Evolutionary conservation across 2,113 vertebrate species (phyloP).

Genomic region (Butorides virescens): DNA sequence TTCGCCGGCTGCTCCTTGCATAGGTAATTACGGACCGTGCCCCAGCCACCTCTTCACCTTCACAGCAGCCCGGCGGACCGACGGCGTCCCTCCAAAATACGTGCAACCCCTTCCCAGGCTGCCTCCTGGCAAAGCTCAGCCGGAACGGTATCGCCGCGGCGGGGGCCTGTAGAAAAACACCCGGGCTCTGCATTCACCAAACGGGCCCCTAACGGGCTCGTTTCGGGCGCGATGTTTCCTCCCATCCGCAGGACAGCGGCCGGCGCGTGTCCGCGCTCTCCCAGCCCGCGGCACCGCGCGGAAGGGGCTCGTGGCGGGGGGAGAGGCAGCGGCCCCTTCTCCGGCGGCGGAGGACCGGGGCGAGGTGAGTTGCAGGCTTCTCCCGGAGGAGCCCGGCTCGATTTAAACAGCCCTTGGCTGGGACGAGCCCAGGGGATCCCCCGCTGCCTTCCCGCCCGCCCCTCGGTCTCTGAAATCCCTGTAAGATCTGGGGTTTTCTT

Average conservation of each 20-base stretch:
- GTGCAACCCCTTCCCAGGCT: neutral
- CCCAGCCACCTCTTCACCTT: neutral
- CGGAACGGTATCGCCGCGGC: accelerated
- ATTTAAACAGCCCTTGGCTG: neutral
- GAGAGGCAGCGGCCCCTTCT: neutral
- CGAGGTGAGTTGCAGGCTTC: neutral
- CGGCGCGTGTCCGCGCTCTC: accelerated
- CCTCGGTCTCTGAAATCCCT: neutral
- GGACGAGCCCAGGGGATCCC: neutral
- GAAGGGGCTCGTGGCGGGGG: accelerated
- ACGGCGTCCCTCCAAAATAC: accelerated
- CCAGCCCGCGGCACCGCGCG: accelerated
- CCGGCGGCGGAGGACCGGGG: neutral
- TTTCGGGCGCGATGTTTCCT: neutral
- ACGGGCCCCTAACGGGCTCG: accelerated
- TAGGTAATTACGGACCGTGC: neutral
- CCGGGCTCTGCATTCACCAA: accelerated
- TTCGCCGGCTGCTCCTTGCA: neutral
- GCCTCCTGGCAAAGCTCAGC: neutral
- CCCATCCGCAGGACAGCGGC: neutral
- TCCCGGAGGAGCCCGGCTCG: neutral
- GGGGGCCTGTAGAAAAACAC: neutral
- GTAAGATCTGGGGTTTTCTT: neutral
- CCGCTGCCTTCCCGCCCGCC: neutral
- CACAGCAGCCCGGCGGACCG: accelerated